phyloP scores from a whole-genome alignment of 2,797 vertebrate species.

The Pteropus rufus region DNA sequence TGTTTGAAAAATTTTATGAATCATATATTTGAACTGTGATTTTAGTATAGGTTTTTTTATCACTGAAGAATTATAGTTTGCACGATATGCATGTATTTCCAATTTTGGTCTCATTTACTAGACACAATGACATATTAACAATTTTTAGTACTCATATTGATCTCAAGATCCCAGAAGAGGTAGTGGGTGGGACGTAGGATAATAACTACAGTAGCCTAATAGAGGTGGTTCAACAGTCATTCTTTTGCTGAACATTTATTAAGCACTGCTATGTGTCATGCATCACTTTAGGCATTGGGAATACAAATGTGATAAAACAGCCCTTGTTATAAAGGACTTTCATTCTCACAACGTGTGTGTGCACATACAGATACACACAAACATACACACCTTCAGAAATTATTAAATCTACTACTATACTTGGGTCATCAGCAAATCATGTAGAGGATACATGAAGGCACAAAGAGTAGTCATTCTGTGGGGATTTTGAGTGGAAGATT shows the following conservation, averaged over 20 bases:
- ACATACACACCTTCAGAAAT: neutral
- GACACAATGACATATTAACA: neutral
- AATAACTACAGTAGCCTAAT: neutral
- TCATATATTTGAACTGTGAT: slow-evolving; percentile 19
- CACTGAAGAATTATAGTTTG: neutral
- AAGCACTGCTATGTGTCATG: neutral
- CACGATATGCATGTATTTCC: neutral
- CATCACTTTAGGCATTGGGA: neutral
- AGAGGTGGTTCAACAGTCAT: neutral
- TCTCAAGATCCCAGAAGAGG: neutral
- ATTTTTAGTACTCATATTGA: slow-evolving; percentile 14
- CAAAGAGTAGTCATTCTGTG: neutral
- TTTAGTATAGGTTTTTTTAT: neutral
- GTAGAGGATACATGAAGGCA: neutral
- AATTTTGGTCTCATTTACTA: slow-evolving; percentile 11
- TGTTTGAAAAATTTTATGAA: slow-evolving; percentile 26
- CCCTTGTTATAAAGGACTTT: neutral
- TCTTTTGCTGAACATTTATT: neutral
- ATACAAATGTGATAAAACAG: slow-evolving; percentile 14
- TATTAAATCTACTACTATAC: neutral
- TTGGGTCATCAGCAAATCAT: neutral
- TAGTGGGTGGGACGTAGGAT: neutral
- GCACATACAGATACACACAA: neutral
- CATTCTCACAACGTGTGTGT: neutral
- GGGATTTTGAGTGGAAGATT: neutral